phyloP scores from a whole-genome alignment of 2,797 vertebrate species.

The Dicrostonyx torquatus region DNA sequence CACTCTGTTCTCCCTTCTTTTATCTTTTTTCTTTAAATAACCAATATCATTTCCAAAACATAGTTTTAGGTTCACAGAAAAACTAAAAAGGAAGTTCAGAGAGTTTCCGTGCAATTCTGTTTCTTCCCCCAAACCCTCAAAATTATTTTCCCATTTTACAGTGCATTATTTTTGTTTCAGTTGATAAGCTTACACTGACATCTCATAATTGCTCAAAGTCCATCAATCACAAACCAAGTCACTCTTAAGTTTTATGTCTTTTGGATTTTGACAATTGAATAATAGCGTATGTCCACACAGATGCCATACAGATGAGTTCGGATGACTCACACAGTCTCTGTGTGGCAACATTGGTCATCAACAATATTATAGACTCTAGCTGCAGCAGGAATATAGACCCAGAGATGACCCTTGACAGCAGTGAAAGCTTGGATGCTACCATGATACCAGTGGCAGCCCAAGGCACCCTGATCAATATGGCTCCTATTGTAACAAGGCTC shows the following conservation, averaged over 20 bases:
- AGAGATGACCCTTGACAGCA: background rate
- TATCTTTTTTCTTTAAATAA: background rate
- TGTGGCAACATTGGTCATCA: background rate
- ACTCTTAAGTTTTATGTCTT: background rate
- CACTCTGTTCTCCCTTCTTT: background rate
- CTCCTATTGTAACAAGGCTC: too few species aligned
- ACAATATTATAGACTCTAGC: background rate
- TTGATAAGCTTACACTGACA: too few species aligned
- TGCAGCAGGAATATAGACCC: background rate
- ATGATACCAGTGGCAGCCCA: too few species aligned
- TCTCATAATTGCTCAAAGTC: background rate
- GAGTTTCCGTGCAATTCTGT: background rate
- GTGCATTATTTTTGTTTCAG: background rate
- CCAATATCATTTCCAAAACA: background rate
- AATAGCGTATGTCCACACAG: too few species aligned
- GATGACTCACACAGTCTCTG: background rate
- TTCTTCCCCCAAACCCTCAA: background rate
- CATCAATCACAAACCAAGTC: too few species aligned
- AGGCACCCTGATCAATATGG: too few species aligned
- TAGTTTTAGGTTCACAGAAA: background rate
- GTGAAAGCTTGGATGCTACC: background rate
- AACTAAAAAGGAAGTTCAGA: background rate
- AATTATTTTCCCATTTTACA: background rate
- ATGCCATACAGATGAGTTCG: background rate
- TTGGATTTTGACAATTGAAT: background rate